phyloP scores from a whole-genome alignment of 1,140 invertebrate species.

The Bathynomus jamesi region DNA sequence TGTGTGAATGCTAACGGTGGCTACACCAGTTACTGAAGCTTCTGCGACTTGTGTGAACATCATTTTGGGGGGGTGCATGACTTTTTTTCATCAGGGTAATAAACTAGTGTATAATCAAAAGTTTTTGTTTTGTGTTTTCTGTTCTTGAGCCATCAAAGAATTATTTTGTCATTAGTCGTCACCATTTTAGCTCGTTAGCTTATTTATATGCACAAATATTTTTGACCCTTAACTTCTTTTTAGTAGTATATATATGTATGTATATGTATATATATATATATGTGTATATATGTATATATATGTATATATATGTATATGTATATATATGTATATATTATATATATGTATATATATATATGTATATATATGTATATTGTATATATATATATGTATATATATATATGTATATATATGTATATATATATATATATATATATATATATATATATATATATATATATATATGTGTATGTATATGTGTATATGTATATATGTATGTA shows the following conservation, averaged over 20 bases:
- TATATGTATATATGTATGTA: slow-evolving; percentile 23
- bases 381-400: neutral
- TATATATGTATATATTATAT: neutral
- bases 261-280: slow-evolving; percentile 22
- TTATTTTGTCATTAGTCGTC: no score
- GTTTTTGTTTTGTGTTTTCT: no score
- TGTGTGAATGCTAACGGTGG: no score
- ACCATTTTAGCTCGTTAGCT: neutral
- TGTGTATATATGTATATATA: slow-evolving; percentile 21
- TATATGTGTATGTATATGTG: slow-evolving; percentile 18
- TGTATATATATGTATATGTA: slow-evolving; percentile 19
- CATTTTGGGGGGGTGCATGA: no score
- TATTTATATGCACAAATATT: no score
- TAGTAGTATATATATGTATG: slow-evolving; percentile 21
- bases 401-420: neutral
- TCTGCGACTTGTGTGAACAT: no score
- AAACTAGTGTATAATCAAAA: no score
- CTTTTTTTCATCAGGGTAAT: no score
- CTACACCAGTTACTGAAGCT: no score
- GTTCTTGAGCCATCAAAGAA: no score
- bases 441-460: slow-evolving; percentile 4
- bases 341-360: slow-evolving; percentile 1
- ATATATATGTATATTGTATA: slow-evolving; percentile 5
- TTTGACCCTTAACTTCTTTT: no score
- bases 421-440: slow-evolving; percentile 9